Base-by-base conservation (phyloP, 1,140 invertebrate species). In the Penaeus japonicus region DNA sequence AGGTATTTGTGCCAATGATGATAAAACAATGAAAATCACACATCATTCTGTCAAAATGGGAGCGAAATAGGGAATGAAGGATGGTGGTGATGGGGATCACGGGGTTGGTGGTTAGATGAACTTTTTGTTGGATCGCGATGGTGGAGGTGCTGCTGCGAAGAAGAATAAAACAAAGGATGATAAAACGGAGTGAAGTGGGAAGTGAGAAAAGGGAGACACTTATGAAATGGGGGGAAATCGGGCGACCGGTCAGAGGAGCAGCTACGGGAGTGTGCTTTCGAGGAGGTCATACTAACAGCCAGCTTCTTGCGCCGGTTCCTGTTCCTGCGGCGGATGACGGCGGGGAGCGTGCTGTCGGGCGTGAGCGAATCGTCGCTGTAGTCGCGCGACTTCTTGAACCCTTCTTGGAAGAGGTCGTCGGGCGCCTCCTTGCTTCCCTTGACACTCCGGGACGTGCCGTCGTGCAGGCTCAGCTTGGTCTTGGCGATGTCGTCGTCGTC, bases 341-440 rank as follows among this genome's bases (percentile, higher is more conserved):
- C 80, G 10, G 90, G 90, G 27, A 90, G 81, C 27, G 89, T 62
- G 84, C 88, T 90, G 87, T 91, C 89, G 0, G 91, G 90, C 39
- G 84, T 90, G 53, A 91, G 84, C 73, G 89, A 90, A 18, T 89
- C 82, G n/a, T 89, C 91, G 24, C 90, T 90, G 57, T 90, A 90
- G 32, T 91, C 90, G 24, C 90, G 79, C n/a, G 62, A 85, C 75
- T 89, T 86, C 75, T 86, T 90, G 12, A 73, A 62, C 1, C 81
- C 88, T 18, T 84, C 84, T 18, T 83, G 75, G n/a, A 30, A 30
- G 47, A 32, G 27, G 47, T 84, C 81, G 82, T 55, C 79, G 32
- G 77, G 75, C 35, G 70, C 70, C 70, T 73, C 70, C 70, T 30
- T 35, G 30, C 57, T 83, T 30, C 81, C 53, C 4, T 10, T 18